Conservation (phyloP, 2,797 vertebrate genomes). For the Micromesistius poutassou region DNA sequence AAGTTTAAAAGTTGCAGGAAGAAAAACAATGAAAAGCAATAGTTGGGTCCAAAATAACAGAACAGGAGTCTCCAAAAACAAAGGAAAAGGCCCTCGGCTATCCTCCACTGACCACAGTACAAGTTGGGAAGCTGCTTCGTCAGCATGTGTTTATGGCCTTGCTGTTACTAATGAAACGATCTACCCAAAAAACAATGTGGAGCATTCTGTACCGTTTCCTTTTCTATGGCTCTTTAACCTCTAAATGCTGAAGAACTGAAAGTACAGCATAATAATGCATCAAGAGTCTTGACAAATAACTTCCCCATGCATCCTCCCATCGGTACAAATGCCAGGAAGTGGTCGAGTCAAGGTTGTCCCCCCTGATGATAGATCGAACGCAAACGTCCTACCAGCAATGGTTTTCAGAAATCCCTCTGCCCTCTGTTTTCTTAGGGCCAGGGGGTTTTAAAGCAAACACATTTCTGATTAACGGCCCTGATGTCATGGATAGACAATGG, state of each 20-base stretch:
- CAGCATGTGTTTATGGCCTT: background rate
- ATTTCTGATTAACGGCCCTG: conserved; percentile 18
- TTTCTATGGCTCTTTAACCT: too few species aligned
- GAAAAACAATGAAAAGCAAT: too few species aligned
- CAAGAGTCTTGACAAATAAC: too few species aligned
- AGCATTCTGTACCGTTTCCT: too few species aligned
- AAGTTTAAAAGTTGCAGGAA: too few species aligned
- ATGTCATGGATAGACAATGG: conserved; percentile 11
- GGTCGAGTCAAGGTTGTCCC: too few species aligned
- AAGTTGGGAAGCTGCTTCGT: background rate
- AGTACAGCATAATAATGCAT: too few species aligned
- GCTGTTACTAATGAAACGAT: background rate
- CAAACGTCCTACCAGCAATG: background rate
- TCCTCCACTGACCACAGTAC: background rate
- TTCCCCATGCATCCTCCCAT: too few species aligned
- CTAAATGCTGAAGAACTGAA: too few species aligned
- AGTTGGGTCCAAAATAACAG: background rate
- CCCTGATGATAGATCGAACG: too few species aligned
- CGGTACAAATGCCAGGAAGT: too few species aligned
- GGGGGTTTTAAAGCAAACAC: conserved; percentile 13
- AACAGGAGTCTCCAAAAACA: background rate
- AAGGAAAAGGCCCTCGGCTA: background rate
- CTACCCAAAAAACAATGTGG: background rate
- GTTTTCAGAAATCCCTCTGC: background rate
- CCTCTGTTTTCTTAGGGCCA: background rate